These are phyloP conservation scores for Tautogolabrus adspersus DNA, from an alignment of 2,113 vertebrate genomes.

Conservation along the genomic window DNA sequence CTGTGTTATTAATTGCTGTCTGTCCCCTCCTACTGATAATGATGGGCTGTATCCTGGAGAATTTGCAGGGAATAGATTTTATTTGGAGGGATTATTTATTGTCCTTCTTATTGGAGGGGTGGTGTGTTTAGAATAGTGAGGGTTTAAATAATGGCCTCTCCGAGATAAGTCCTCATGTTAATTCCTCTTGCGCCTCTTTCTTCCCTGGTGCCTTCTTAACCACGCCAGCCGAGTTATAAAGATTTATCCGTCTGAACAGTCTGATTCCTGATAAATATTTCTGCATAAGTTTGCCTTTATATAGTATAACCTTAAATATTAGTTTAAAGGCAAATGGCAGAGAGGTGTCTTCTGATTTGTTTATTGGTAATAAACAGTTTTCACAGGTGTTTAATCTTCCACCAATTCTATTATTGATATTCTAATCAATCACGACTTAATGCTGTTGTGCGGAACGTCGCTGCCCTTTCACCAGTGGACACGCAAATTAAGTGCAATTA, in stretches of 20 bases:
- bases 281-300: constrained; percentile 33
- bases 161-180: constrained; percentile 92
- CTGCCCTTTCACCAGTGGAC: constrained; percentile 60
- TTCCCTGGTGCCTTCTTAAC: constrained; percentile 84
- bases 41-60: constrained; percentile 89
- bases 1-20: constrained; percentile 89
- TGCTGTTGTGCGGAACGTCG: constrained; percentile 23
- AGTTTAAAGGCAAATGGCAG: constrained; percentile 48
- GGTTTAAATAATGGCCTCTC: constrained; percentile 90
- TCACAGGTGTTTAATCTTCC: constrained; percentile 48
- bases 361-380: constrained; percentile 46
- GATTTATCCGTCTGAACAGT: constrained; percentile 62
- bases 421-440: constrained; percentile 47
- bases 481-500: constrained; percentile 63
- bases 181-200: constrained; percentile 91
- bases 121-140: constrained; percentile 88
- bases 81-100: constrained; percentile 92
- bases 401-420: constrained; percentile 56
- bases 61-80: constrained; percentile 92
- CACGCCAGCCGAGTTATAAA: constrained; percentile 85
- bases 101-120: constrained; percentile 87
- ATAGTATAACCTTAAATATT: background rate
- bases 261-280: constrained; percentile 52
- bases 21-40: constrained; percentile 90
- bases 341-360: constrained; percentile 25